phyloP scores from a whole-genome alignment of 2,888 invertebrate species.

The Alloplasta piceator region DNA sequence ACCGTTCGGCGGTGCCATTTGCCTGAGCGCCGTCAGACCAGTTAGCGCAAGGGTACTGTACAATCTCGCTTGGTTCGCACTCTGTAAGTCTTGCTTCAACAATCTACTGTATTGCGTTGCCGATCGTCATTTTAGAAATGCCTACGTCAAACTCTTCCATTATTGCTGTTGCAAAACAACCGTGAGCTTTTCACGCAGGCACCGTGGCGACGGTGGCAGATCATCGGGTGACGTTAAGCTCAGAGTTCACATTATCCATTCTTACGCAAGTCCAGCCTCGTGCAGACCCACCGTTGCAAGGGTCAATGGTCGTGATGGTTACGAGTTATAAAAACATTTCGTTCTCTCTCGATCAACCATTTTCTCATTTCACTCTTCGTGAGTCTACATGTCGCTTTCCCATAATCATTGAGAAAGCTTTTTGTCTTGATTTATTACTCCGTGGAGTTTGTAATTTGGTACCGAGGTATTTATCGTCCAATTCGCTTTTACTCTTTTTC shows the following conservation, averaged over 20 bases:
- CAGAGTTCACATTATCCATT: constrained; percentile 89
- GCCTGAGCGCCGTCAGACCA: constrained; percentile 84
- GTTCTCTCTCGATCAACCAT: background rate
- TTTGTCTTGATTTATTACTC: background rate
- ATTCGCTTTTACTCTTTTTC: constrained; percentile 1
- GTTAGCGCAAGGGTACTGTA: constrained; percentile 86
- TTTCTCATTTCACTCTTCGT: constrained; percentile 10
- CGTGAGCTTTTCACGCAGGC: constrained; percentile 87
- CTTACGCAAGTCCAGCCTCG: constrained; percentile 85
- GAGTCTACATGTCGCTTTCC: background rate
- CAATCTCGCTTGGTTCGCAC: constrained; percentile 88
- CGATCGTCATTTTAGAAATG: constrained; percentile 89
- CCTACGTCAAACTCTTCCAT: constrained; percentile 90
- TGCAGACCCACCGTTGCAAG: constrained; percentile 81
- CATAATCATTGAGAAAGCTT: background rate
- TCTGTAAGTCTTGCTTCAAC: constrained; percentile 88
- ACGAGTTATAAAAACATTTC: constrained; percentile 83
- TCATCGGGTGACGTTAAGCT: constrained; percentile 86
- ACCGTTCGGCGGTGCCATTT: constrained; percentile 87
- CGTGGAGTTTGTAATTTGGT: constrained; percentile 1
- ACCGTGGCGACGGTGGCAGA: constrained; percentile 84
- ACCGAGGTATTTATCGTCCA: background rate
- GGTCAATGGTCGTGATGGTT: constrained; percentile 85
- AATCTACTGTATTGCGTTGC: constrained; percentile 87
- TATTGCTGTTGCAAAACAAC: constrained; percentile 93